Percentiles rank a stretch among this genome's conserved stretches.
Evolutionary conservation across 2,113 vertebrate genomes (phyloP).

Genomic region (Excalfactoria chinensis): DNA sequence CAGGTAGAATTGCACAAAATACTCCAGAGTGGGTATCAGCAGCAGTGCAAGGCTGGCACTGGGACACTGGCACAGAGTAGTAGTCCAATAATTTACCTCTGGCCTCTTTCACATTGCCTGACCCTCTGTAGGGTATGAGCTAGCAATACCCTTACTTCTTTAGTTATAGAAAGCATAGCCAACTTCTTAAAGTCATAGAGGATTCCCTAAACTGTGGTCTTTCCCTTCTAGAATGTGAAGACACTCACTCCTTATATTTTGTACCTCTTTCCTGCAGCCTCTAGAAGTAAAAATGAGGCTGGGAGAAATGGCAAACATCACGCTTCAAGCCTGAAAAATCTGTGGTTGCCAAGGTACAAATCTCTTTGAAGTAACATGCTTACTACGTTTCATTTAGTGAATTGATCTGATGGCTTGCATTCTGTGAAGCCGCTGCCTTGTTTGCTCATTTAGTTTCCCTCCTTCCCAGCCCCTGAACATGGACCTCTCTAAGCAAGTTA

Average conservation of each 20-base stretch:
- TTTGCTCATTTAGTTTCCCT: neutral
- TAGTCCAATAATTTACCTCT: neutral
- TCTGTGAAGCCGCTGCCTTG: neutral
- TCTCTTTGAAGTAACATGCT: neutral
- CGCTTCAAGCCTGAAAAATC: neutral
- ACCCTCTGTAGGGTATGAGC: fast-evolving
- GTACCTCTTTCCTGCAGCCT: neutral
- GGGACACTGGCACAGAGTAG: neutral
- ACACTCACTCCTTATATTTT: neutral
- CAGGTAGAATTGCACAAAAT: neutral
- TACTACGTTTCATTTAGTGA: constrained; percentile 1
- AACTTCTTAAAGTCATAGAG: neutral
- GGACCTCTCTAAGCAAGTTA: neutral
- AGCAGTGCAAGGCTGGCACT: neutral
- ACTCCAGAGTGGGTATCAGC: fast-evolving
- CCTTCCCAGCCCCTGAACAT: neutral
- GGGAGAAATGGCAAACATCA: neutral
- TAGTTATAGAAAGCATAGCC: neutral
- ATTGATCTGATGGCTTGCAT: neutral
- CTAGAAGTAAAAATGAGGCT: neutral
- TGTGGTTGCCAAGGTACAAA: neutral
- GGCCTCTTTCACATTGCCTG: fast-evolving
- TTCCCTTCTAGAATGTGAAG: neutral
- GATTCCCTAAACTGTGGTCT: neutral
- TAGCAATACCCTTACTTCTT: neutral